A percentile compares a stretch with the other conserved stretches of the same genome.
Evolutionary conservation across 2,113 vertebrate species (phyloP).

Genomic region (Cynoglossus semilaevis): DNA sequence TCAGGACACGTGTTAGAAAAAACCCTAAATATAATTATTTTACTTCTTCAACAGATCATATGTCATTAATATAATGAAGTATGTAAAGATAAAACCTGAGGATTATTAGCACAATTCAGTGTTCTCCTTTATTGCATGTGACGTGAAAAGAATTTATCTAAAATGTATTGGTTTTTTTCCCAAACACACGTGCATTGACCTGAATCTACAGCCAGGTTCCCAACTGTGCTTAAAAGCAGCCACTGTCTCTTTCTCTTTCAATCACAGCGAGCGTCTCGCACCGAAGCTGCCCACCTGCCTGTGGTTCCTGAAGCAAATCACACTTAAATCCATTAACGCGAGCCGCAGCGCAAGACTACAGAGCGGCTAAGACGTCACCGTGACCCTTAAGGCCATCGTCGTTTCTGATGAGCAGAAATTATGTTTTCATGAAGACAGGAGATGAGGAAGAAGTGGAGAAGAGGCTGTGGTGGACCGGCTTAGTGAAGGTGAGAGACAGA

Average conservation of each 20-base stretch:
- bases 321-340: constrained; percentile 38
- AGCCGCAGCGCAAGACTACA: constrained; percentile 12
- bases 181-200: constrained; percentile 38
- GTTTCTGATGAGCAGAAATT: constrained; percentile 48
- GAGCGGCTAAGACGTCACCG: constrained; percentile 17
- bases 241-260: constrained; percentile 36
- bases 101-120: too few species aligned
- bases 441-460: constrained; percentile 26
- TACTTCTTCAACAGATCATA: too few species aligned
- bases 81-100: too few species aligned
- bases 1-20: too few species aligned
- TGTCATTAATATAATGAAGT: too few species aligned
- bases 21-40: too few species aligned
- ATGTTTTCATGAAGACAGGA: constrained; percentile 45
- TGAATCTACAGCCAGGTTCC: constrained; percentile 44
- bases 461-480: constrained; percentile 9
- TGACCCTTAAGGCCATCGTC: constrained; percentile 45
- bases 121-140: not conserved
- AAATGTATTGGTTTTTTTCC: constrained; percentile 26
- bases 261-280: constrained; percentile 30
- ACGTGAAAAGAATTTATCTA: constrained; percentile 29
- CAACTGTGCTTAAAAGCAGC: constrained; percentile 44
- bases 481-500: constrained; percentile 39
- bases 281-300: constrained; percentile 16
- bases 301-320: constrained; percentile 50